Percentiles rank a stretch among this genome's conserved stretches.
Conservation (phyloP, 2,797 vertebrate species). For the Falco cherrug region DNA sequence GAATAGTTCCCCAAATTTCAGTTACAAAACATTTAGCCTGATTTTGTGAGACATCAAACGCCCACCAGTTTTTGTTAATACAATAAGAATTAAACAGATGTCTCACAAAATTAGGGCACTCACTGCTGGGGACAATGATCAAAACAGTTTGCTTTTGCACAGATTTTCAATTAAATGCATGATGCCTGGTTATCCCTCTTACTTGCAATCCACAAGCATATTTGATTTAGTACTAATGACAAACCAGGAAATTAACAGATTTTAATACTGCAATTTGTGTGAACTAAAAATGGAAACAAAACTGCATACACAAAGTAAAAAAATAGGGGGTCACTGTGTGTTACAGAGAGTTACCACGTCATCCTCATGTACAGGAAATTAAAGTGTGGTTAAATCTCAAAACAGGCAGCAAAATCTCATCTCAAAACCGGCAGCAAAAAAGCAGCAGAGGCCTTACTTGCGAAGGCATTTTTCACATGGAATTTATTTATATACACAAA, state of each 20-base stretch:
- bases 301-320: background rate
- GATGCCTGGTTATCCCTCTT: slow-evolving; percentile 18
- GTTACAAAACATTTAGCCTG: slow-evolving; percentile 1
- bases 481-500: background rate
- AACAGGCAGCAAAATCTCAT: background rate
- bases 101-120: slow-evolving; percentile 50
- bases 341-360: background rate
- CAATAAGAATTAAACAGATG: slow-evolving; percentile 52
- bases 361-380: background rate
- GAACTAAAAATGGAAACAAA: background rate
- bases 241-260: slow-evolving; percentile 2
- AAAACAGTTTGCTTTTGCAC: background rate
- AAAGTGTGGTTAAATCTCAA: background rate
- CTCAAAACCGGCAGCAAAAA: slow-evolving; percentile 25
- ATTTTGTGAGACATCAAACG: slow-evolving; percentile 8
- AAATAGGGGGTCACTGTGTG: background rate
- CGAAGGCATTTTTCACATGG: background rate
- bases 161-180: background rate
- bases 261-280: background rate
- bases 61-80: slow-evolving; percentile 24
- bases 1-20: background rate
- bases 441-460: background rate
- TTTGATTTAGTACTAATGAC: background rate
- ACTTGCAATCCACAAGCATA: background rate
- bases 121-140: background rate